phyloP scores from a whole-genome alignment of 1,140 invertebrate genomes.

The Oreohelix idahoensis region DNA sequence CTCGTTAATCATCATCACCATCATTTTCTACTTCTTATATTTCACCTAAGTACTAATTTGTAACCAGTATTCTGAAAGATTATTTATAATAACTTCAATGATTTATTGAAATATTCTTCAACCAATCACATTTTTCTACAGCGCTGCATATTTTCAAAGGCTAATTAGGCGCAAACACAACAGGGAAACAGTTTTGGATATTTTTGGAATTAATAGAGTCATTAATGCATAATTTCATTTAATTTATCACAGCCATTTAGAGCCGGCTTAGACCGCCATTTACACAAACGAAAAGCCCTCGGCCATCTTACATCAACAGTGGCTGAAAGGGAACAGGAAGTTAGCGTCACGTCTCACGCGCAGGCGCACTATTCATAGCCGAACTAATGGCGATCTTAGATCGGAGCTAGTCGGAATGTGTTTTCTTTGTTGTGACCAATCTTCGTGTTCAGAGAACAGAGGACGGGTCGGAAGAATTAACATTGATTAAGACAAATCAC shows the following conservation, averaged over 20 bases:
- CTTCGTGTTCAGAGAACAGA: conserved; percentile 29
- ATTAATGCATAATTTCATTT: conserved; percentile 13
- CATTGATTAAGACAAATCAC: conserved; percentile 54
- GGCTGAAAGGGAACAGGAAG: conserved; percentile 34
- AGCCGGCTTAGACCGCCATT: not conserved
- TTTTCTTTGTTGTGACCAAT: conserved; percentile 45
- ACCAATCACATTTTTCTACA: not conserved
- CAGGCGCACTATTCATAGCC: conserved; percentile 23
- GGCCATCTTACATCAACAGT: conserved; percentile 4
- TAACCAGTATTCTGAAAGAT: too few species aligned
- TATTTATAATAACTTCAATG: too few species aligned
- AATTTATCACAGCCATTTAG: not conserved
- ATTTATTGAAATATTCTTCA: too few species aligned
- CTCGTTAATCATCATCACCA: too few species aligned
- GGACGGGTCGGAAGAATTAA: conserved; percentile 50
- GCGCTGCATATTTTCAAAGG: not conserved
- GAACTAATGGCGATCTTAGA: conserved; percentile 33
- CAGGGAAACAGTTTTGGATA: not conserved
- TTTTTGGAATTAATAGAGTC: not conserved
- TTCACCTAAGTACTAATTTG: too few species aligned
- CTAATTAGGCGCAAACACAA: not conserved
- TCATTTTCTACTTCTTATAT: too few species aligned
- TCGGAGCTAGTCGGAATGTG: conserved; percentile 16
- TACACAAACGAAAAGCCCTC: not conserved
- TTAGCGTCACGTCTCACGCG: conserved; percentile 32